phyloP scores from a whole-genome alignment of 1,140 invertebrate species.

The Pomacea maculata region DNA sequence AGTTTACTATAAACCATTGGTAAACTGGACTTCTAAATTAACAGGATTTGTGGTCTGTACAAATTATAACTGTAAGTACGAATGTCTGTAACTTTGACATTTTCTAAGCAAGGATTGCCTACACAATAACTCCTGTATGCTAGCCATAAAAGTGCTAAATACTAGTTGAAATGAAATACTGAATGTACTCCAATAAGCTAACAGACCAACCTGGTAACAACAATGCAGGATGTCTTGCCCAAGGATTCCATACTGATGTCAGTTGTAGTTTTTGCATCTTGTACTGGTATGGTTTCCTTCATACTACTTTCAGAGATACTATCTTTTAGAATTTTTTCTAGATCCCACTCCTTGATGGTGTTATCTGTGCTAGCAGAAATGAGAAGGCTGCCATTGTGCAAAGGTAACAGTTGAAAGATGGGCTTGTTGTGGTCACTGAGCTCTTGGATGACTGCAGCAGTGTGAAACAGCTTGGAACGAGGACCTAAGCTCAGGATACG shows the following conservation, averaged over 20 bases:
- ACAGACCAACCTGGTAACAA: slow-evolving; percentile 11
- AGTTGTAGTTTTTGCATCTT: background rate
- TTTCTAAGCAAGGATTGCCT: no score
- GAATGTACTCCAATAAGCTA: no score
- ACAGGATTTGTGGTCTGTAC: no score
- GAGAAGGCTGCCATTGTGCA: background rate
- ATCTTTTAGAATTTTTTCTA: slow-evolving; percentile 27
- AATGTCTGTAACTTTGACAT: no score
- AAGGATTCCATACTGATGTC: background rate
- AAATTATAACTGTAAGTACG: no score
- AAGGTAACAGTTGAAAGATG: slow-evolving; percentile 31
- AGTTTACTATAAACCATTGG: no score
- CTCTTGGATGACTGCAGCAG: slow-evolving; percentile 30
- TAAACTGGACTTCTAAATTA: no score
- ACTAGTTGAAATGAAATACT: no score
- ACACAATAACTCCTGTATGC: no score
- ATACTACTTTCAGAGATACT: slow-evolving; percentile 1
- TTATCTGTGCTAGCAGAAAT: slow-evolving; percentile 31
- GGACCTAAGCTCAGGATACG: slow-evolving; percentile 27
- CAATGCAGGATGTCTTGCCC: slow-evolving; percentile 8
- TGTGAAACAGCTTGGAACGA: slow-evolving; percentile 15
- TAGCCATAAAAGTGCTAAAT: no score
- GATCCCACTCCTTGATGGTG: slow-evolving; percentile 43
- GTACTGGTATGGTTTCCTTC: background rate
- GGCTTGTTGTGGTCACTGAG: slow-evolving; percentile 38